Conservation (phyloP, 37 sponge, comb jelly and placozoan species). For the Diacarnus erythraeanus region DNA sequence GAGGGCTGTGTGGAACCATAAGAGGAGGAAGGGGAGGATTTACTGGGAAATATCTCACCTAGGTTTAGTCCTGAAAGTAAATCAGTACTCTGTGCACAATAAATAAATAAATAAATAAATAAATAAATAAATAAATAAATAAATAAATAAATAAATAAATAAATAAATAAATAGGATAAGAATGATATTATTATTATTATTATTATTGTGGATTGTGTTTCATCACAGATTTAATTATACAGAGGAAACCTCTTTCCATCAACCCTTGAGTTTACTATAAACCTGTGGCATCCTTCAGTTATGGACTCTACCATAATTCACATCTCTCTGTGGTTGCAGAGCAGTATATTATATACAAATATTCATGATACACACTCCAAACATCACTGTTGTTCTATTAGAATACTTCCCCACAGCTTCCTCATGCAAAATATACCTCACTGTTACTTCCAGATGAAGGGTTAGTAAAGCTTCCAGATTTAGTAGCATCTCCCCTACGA, state of each 20-base stretch:
- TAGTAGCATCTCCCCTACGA: not conserved
- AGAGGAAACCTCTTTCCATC: not conserved
- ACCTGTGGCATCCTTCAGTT: not conserved
- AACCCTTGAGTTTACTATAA: not conserved
- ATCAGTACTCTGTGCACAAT: not conserved
- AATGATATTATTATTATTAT: too few relatives aligned
- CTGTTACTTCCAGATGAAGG: not conserved
- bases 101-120: not conserved
- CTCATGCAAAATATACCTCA: conserved; percentile 7
- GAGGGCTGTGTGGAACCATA: not conserved
- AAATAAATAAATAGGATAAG: too few relatives aligned
- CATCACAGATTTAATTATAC: too few relatives aligned
- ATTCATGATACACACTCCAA: not conserved
- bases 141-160: not conserved
- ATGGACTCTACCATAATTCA: too few relatives aligned
- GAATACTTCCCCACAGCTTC: too few relatives aligned
- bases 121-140: not conserved
- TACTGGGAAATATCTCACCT: not conserved
- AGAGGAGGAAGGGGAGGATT: not conserved
- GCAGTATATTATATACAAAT: too few relatives aligned
- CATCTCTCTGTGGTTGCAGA: too few relatives aligned
- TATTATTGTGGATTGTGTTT: too few relatives aligned
- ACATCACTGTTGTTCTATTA: not conserved
- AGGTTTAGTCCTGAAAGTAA: not conserved
- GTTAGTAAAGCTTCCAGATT: not conserved